phyloP scores from a whole-genome alignment of 2,113 vertebrate genomes.

The Theristicus caerulescens region DNA sequence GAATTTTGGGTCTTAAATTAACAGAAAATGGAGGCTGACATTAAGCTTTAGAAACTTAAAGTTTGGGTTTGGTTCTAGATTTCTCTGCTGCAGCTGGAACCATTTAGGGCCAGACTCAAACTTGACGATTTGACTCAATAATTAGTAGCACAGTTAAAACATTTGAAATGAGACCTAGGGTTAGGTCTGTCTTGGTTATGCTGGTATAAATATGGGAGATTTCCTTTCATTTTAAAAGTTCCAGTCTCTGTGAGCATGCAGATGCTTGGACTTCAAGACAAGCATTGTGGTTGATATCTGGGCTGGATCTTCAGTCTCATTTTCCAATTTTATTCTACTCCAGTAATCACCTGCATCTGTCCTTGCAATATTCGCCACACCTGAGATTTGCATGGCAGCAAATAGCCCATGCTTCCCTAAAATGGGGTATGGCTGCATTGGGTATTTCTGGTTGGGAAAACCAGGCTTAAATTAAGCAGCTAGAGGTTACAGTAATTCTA shows the following conservation, averaged over 20 bases:
- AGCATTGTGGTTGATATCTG: not conserved
- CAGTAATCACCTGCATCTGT: not conserved
- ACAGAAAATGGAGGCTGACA: not conserved
- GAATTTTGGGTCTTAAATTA: not conserved
- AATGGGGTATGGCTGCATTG: not conserved
- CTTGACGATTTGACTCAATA: not conserved
- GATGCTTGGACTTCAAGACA: not conserved
- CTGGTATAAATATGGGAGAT: not conserved
- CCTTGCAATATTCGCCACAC: not conserved
- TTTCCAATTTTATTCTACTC: not conserved
- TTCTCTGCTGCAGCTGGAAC: not conserved
- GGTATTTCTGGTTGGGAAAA: not conserved
- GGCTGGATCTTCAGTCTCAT: not conserved
- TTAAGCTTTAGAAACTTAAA: not conserved
- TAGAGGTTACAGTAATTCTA: not conserved
- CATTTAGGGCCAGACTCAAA: not conserved
- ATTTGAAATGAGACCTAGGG: not conserved
- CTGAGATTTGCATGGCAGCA: not conserved
- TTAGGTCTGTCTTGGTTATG: not conserved
- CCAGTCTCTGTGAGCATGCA: not conserved
- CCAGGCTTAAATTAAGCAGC: not conserved
- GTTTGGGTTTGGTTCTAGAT: not conserved
- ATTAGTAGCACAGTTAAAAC: not conserved
- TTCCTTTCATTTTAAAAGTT: not conserved
- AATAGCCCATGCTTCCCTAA: not conserved